These are phyloP conservation scores for Parnassius smintheus DNA, from an alignment of 2,888 invertebrate species.

Conservation along the genomic window DNA sequence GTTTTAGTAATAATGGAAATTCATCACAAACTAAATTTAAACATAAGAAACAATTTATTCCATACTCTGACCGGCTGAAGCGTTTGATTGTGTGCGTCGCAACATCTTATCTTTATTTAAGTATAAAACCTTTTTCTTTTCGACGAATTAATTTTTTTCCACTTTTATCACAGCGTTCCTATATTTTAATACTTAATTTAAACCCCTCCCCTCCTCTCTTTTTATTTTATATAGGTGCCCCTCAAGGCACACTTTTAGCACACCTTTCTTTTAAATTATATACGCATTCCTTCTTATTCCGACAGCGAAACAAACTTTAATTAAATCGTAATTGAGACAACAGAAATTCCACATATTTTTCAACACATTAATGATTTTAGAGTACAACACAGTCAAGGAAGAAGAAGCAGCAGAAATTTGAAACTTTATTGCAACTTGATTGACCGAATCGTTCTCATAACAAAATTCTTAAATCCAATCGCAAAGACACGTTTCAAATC, in stretches of 20 bases:
- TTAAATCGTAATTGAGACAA: slow-evolving; percentile 4
- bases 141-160: slow-evolving; percentile 41
- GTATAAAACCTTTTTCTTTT: slow-evolving; percentile 39
- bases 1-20: slow-evolving; percentile 61
- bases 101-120: slow-evolving; percentile 37
- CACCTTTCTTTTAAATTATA: slow-evolving; percentile 40
- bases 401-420: slow-evolving; percentile 25
- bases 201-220: slow-evolving; percentile 30
- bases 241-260: slow-evolving; percentile 66
- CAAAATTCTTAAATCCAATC: slow-evolving; percentile 7
- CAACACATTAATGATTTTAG: slow-evolving; percentile 8
- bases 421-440: slow-evolving; percentile 19
- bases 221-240: slow-evolving; percentile 43
- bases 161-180: slow-evolving; percentile 67
- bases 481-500: slow-evolving; percentile 22
- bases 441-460: slow-evolving; percentile 5
- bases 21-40: slow-evolving; percentile 56
- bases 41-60: slow-evolving; percentile 36
- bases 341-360: slow-evolving; percentile 7
- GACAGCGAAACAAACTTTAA: slow-evolving; percentile 7
- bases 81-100: slow-evolving; percentile 50
- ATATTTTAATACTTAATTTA: slow-evolving; percentile 46
- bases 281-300: slow-evolving; percentile 22
- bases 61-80: slow-evolving; percentile 47
- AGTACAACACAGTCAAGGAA: slow-evolving; percentile 17